Conservation (phyloP, 2,797 vertebrate genomes). For the Gila robusta region DNA sequence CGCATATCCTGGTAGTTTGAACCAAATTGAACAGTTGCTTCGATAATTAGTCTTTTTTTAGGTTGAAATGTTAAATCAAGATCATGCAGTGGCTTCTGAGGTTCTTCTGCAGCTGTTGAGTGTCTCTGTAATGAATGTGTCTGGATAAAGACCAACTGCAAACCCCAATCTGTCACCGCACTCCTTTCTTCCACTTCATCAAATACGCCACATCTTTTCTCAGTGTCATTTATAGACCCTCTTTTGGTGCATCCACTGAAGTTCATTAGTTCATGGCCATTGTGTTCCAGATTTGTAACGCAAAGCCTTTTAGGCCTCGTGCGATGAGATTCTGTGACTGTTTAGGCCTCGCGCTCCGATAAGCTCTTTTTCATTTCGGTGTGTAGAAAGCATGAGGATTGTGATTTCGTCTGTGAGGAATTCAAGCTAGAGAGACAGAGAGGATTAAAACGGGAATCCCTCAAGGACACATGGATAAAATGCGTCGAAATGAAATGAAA, state of each 20-base stretch:
- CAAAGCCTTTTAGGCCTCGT: neutral
- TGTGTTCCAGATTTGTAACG: constrained; percentile 25
- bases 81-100: constrained; percentile 51
- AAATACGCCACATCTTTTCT: constrained; percentile 31
- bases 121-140: constrained; percentile 74
- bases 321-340: constrained; percentile 15
- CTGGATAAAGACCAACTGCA: constrained; percentile 68
- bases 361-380: constrained; percentile 20
- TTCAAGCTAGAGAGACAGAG: constrained; percentile 72
- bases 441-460: constrained; percentile 77
- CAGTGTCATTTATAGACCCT: constrained; percentile 20
- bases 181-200: constrained; percentile 46
- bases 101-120: constrained; percentile 73
- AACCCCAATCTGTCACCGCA: constrained; percentile 71
- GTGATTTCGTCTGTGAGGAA: constrained; percentile 66
- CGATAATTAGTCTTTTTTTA: constrained; percentile 16
- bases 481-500: constrained; percentile 70
- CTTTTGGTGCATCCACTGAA: constrained; percentile 15
- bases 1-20: constrained; percentile 8
- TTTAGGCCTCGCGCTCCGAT: neutral
- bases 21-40: constrained; percentile 53
- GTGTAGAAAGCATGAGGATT: constrained; percentile 33
- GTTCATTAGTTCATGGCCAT: constrained; percentile 43
- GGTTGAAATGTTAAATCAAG: constrained; percentile 21
- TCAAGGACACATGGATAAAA: constrained; percentile 61